Evolutionary conservation across 2,113 vertebrate species (phyloP).

Genomic region (Machaerirhynchus nigripectus): DNA sequence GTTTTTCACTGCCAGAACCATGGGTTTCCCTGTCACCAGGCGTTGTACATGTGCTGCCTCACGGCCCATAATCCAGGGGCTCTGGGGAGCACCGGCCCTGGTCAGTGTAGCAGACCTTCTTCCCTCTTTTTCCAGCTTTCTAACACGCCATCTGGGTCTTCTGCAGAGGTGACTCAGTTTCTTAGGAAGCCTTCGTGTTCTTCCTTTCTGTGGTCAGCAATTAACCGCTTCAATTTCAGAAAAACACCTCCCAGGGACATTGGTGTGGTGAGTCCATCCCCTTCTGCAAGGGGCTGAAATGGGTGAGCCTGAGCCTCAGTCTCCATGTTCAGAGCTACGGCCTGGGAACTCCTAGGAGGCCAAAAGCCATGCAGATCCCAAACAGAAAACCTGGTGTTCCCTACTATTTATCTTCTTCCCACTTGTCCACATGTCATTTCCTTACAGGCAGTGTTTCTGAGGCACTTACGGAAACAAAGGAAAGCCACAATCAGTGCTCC

Average conservation of each 20-base stretch:
- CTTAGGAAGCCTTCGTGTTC: fast-evolving
- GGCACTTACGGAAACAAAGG: not conserved
- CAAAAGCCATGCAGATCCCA: not conserved
- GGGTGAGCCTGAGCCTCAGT: not conserved
- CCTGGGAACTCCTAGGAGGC: not conserved
- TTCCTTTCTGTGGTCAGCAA: not conserved
- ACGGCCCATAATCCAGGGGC: not conserved
- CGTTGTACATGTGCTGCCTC: not conserved
- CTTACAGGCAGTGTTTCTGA: not conserved
- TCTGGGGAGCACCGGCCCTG: not conserved
- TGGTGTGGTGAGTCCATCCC: not conserved
- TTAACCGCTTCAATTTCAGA: not conserved
- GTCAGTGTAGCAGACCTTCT: not conserved
- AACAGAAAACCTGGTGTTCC: not conserved
- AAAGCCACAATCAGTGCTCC: not conserved
- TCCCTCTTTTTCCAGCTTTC: not conserved
- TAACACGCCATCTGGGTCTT: not conserved
- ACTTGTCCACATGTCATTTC: not conserved
- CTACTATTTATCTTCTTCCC: not conserved
- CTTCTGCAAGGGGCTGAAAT: not conserved
- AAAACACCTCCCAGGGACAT: not conserved
- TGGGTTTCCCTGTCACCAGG: not conserved
- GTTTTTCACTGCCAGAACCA: not conserved
- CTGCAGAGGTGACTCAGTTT: not conserved
- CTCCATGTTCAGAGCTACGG: not conserved